Conservation (phyloP, 2,888 invertebrate species). For the Amiota mariae region DNA sequence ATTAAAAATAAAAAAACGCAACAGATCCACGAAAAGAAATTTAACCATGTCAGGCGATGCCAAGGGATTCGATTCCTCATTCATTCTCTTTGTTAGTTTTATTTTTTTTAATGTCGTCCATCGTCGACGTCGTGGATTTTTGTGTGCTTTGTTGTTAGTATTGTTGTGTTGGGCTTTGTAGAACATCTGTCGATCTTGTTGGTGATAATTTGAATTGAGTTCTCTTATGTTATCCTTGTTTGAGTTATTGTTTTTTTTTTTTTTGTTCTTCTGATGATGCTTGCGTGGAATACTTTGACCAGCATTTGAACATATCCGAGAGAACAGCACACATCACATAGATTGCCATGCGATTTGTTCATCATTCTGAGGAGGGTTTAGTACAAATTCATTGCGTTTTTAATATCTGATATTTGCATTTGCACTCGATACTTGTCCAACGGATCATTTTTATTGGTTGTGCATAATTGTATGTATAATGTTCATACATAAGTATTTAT, state of each 20-base stretch:
- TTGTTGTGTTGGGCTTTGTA: slow-evolving; percentile 42
- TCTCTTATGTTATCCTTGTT: slow-evolving; percentile 50
- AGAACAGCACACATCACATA: neutral
- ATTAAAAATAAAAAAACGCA: neutral
- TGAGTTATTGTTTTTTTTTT: slow-evolving; percentile 18
- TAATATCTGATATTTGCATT: slow-evolving; percentile 36
- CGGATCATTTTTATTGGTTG: neutral
- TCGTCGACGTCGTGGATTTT: slow-evolving; percentile 15
- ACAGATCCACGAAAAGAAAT: slow-evolving; percentile 19
- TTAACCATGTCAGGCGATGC: neutral
- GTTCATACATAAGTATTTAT: no score
- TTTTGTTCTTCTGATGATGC: slow-evolving; percentile 15
- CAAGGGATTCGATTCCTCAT: slow-evolving; percentile 23
- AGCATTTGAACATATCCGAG: slow-evolving; percentile 17
- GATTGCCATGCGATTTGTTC: slow-evolving; percentile 16
- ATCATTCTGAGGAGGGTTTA: neutral
- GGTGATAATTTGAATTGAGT: slow-evolving; percentile 70
- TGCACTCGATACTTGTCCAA: neutral
- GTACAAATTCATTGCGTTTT: neutral
- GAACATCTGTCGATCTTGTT: slow-evolving; percentile 71
- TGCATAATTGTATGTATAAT: neutral
- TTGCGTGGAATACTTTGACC: neutral
- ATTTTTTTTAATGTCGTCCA: slow-evolving; percentile 19
- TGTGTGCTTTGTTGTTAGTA: slow-evolving; percentile 35
- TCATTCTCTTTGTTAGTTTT: slow-evolving; percentile 38